Evolutionary conservation across 1,140 invertebrate species (phyloP), one percentile per base, ranked within the genome.

Genomic region (Ceratina calcarata): DNA sequence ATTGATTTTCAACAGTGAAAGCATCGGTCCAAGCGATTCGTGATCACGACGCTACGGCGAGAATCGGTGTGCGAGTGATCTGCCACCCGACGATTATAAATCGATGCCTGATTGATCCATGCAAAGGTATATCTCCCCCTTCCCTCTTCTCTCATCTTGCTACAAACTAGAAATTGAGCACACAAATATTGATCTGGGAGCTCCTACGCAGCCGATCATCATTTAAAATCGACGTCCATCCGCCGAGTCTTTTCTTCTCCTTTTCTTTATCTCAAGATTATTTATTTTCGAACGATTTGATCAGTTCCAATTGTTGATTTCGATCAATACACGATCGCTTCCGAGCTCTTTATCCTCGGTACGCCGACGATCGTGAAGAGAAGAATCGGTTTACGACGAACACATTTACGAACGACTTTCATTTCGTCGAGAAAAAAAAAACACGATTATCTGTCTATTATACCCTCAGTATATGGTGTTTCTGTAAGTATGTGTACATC

Each of bases 101-200:
- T 81, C 53, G 81, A 82, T 15, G 24, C 16, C 49, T 16, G 55
- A 53, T 78, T 53, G 69, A 64, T 70, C 69, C 58, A 74, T 69
- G 75, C 75, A 84, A 80, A 7, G 55, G 37, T 45, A 45, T 83
- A 76, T 64, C 16, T 49, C 20, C 15, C 53, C 15, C 53, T 24
- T 16, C 64, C 27, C n/a, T 66, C 13, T 49, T 57, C 24, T 68
- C 49, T 55, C 24, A 18, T 69, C 67, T 80, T 77, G 69, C 86
- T 88, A 90, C 75, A n/a, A 83, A 86, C 86, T 90, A 90, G 66
- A 72, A 72, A 88, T 91, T 90, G 89, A 91, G 90, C 89, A 90
- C 89, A 83, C 86, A 90, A 84, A 87, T 66, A 83, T 80, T 80
- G 80, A 88, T 87, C 71, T 76, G 78, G 79, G 58, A 62, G 69